Evolutionary conservation across 2,113 vertebrate species (phyloP).

Genomic region (Calyptommatus sinebrachiatus): DNA sequence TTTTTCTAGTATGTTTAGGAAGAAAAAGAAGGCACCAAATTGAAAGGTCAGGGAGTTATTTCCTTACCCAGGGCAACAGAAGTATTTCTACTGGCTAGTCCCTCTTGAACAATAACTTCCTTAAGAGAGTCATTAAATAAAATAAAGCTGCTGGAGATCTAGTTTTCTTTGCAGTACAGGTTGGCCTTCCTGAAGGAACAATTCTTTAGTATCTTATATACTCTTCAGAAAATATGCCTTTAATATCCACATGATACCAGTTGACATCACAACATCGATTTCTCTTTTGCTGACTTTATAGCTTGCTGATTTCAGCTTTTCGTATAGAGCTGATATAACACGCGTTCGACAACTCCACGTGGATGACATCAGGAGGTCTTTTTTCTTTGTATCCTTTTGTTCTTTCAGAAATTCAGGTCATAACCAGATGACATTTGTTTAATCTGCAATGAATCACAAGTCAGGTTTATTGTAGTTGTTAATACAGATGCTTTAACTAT

Average conservation of each 20-base stretch:
- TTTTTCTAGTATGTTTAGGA: constrained; percentile 18
- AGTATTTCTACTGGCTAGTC: constrained; percentile 20
- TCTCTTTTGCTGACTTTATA: constrained; percentile 61
- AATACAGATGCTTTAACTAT: too few relatives aligned
- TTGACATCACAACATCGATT: constrained; percentile 27
- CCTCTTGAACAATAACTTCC: constrained; percentile 41
- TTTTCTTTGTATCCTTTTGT: constrained; percentile 93
- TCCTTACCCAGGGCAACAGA: constrained; percentile 24
- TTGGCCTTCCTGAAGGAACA: constrained; percentile 27
- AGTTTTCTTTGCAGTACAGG: constrained; percentile 9
- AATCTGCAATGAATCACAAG: too few relatives aligned
- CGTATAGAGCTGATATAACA: constrained; percentile 76
- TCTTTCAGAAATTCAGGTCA: neutral
- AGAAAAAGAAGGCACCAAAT: constrained; percentile 27
- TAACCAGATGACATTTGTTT: too few relatives aligned
- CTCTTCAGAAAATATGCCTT: constrained; percentile 24
- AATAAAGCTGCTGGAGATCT: constrained; percentile 43
- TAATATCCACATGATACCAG: constrained; percentile 24
- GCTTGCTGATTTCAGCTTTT: constrained; percentile 84
- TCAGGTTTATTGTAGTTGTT: too few relatives aligned
- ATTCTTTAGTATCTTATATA: constrained; percentile 41
- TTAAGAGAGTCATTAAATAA: constrained; percentile 49
- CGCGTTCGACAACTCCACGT: constrained; percentile 82
- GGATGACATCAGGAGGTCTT: constrained; percentile 89
- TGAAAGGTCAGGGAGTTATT: constrained; percentile 22